Conservation (phyloP, 2,888 invertebrate genomes). For the Polymixis lichenea region DNA sequence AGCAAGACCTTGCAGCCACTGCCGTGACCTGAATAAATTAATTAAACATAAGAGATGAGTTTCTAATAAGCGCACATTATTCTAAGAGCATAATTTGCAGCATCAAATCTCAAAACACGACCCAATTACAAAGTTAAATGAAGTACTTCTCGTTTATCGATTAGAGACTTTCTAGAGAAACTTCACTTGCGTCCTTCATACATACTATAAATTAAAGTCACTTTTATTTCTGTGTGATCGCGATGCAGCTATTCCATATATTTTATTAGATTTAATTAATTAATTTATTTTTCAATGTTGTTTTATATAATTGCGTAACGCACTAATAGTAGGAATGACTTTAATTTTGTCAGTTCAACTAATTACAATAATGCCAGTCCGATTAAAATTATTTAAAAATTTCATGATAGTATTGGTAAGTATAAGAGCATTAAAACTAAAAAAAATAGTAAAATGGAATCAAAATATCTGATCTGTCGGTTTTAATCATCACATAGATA, state of each 20-base stretch:
- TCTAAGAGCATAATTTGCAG: constrained; percentile 34
- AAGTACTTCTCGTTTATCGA: constrained; percentile 41
- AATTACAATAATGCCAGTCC: too few relatives aligned
- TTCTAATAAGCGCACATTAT: constrained; percentile 27
- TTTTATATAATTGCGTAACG: too few relatives aligned
- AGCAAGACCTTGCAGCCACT: neutral
- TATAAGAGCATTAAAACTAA: too few relatives aligned
- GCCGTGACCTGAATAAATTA: constrained; percentile 14
- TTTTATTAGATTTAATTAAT: too few relatives aligned
- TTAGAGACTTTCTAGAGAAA: constrained; percentile 53
- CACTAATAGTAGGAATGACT: too few relatives aligned
- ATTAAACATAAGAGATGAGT: constrained; percentile 28
- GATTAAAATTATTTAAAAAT: too few relatives aligned
- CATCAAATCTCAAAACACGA: constrained; percentile 52
- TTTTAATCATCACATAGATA: too few relatives aligned
- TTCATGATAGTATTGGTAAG: too few relatives aligned
- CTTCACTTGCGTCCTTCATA: constrained; percentile 30
- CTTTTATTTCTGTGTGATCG: neutral
- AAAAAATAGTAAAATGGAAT: too few relatives aligned
- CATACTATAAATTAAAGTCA: neutral
- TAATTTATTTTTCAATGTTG: too few relatives aligned
- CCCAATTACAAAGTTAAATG: constrained; percentile 59
- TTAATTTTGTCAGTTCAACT: too few relatives aligned
- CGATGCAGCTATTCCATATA: neutral
- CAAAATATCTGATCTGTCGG: too few relatives aligned